Evolutionary conservation across 2,888 invertebrate genomes (phyloP).

Genomic region (Spodoptera exigua): DNA sequence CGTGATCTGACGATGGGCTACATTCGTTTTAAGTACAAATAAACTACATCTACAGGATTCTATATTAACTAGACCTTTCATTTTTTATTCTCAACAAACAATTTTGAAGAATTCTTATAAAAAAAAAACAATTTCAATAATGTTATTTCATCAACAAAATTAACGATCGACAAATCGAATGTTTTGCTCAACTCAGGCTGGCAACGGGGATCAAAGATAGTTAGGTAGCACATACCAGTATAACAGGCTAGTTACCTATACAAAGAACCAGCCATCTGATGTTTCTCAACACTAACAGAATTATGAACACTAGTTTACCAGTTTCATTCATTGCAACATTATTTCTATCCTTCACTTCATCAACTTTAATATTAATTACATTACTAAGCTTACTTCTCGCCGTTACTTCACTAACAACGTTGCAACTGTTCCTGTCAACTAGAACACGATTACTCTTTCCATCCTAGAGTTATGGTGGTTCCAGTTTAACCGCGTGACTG

Average conservation of each 20-base stretch:
- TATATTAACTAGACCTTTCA: not conserved
- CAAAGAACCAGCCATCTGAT: no score
- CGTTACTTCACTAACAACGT: slow-evolving; percentile 15
- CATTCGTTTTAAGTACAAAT: not conserved
- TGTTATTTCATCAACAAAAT: no score
- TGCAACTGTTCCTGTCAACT: slow-evolving; percentile 29
- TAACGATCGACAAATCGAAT: no score
- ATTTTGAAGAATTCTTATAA: no score
- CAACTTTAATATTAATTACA: not conserved
- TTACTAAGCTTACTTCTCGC: not conserved
- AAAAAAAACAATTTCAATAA: no score
- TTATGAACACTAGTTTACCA: no score
- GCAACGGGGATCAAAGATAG: no score
- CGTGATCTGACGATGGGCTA: slow-evolving; percentile 10
- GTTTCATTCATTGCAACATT: not conserved
- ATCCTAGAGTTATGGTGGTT: slow-evolving; percentile 31
- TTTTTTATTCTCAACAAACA: no score
- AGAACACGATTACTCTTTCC: slow-evolving; percentile 30
- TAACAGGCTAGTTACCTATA: no score
- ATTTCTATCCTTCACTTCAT: not conserved
- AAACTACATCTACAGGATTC: not conserved
- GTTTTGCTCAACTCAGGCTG: no score
- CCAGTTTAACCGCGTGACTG: slow-evolving; percentile 37
- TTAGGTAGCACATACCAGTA: no score
- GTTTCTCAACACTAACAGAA: no score